Evolutionary conservation across 2,888 invertebrate species (phyloP), one percentile per base, ranked within the genome.

Genomic region (Dorcus parallelipipedus): DNA sequence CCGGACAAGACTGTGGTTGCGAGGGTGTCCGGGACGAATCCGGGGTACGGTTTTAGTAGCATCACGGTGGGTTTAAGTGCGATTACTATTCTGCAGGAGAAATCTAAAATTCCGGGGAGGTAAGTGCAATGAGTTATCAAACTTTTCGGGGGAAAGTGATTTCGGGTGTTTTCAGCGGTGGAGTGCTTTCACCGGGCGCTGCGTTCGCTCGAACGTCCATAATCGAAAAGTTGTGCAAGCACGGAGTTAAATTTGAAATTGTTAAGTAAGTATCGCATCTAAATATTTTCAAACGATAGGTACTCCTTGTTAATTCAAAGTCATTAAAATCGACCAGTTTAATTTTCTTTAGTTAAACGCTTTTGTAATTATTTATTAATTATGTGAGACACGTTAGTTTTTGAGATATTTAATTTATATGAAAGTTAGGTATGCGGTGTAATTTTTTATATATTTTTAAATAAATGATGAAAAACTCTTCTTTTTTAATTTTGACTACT

Each of bases 41-140:
- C 90, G 1, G 95, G 90, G 10, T 97, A 97, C 80, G 90, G 91
- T 2, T 83, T 89, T 5, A 95, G 95, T 0, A 88, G 90, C 56
- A 84, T 85, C 3, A 84, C 87, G 45, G 73, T 94, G 59, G 80
- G 95, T 4, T 80, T 88, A 58, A 81, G 89, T 48, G 97, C 91
- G 0, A 69, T 91, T 58, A 88, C 87, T 0, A 78, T 96, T 51
- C 80, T 97, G 8, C 84, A 83, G 20, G 93, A 97, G 73, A 79
- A 79, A 38, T 83, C 87, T 54, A 88, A 88, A 71, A 84, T 97
- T 82, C 95, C 95, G 0, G 75, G 79, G 49, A 79, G 76, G 91
- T 91, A 74, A 81, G 84, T 78, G 56, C 3, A 26, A 2, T 5
- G 1, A 4, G 5, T 33, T 33, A 3, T 2, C 20, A 20, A 3